A percentile compares a stretch with the other conserved stretches of the same genome.
Conservation (phyloP, 1,140 invertebrate species). For the Meloidogyne chitwoodi region DNA sequence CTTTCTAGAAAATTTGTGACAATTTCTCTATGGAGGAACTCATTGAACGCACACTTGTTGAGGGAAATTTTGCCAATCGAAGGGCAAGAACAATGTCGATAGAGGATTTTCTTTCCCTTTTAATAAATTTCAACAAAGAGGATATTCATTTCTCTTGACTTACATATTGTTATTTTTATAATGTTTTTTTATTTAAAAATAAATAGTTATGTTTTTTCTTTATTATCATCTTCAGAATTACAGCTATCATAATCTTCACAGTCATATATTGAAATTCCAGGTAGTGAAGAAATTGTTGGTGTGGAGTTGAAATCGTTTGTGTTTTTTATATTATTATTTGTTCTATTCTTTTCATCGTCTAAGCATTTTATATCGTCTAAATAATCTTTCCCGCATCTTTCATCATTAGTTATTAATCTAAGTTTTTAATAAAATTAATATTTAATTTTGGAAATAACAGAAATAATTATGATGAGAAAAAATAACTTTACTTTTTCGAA, state of each 20-base stretch:
- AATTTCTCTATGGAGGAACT: conserved; percentile 82
- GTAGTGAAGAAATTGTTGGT: background rate
- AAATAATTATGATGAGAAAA: no score
- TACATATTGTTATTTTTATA: no score
- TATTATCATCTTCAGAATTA: background rate
- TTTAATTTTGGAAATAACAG: no score
- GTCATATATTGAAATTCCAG: background rate
- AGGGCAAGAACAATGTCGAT: conserved; percentile 88
- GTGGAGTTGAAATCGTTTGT: background rate
- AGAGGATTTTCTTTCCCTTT: conserved; percentile 82
- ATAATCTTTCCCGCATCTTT: background rate
- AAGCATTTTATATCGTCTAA: background rate
- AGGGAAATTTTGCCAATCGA: conserved; percentile 70
- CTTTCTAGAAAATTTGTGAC: conserved; percentile 71
- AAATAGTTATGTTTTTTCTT: background rate
- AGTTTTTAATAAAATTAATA: background rate
- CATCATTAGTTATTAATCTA: background rate
- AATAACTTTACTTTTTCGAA: background rate
- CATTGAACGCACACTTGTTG: conserved; percentile 72
- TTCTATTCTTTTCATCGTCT: background rate
- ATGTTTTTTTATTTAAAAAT: conserved; percentile 16
- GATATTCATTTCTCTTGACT: conserved; percentile 53
- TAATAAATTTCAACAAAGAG: conserved; percentile 54
- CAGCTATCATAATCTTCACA: background rate
- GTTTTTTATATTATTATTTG: background rate